phyloP scores from a whole-genome alignment of 37 sponge, comb jelly and placozoan species.

The Mnemiopsis leidyi region DNA sequence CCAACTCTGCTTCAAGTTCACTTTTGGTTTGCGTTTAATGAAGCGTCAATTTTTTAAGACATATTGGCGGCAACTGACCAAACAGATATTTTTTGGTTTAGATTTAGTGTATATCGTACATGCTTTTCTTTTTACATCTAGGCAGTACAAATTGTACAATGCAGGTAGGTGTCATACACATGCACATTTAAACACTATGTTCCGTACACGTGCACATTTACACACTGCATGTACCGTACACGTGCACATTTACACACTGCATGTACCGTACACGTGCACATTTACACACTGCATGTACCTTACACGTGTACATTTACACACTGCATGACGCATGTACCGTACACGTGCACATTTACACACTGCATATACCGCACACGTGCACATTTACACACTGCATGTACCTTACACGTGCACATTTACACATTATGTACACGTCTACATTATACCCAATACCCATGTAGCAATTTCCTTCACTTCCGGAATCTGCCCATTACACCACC shows the following conservation, averaged over 20 bases:
- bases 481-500: neutral
- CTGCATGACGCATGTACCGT: neutral
- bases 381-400: neutral
- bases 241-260: neutral
- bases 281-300: neutral
- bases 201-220: neutral
- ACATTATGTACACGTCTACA: neutral
- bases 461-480: neutral
- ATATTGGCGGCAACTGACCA: no score
- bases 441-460: neutral
- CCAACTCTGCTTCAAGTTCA: no score
- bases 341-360: neutral
- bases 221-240: neutral
- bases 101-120: no score
- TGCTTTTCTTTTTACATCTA: no score
- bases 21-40: no score
- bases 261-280: neutral
- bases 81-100: no score
- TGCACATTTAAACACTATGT: neutral
- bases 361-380: neutral
- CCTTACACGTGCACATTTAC: neutral
- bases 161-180: neutral
- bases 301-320: neutral
- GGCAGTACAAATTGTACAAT: neutral
- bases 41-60: no score